Conservation (phyloP, 1,140 invertebrate genomes). For the Nasonia longicornis region DNA sequence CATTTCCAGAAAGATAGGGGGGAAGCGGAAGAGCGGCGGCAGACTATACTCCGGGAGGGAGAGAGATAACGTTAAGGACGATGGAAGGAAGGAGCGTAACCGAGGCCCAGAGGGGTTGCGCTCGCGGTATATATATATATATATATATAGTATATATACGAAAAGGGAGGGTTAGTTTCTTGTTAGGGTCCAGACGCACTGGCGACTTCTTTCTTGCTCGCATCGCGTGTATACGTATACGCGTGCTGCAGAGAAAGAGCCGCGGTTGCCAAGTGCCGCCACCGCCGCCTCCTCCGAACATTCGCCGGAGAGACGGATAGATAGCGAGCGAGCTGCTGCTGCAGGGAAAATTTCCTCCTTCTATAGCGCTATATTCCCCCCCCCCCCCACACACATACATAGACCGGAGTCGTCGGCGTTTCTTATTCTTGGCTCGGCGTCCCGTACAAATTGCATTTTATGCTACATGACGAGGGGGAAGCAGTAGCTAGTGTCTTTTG, state of each 20-base stretch:
- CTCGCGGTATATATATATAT: not conserved
- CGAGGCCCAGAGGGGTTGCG: slow-evolving; percentile 49
- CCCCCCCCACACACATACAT: too few species aligned
- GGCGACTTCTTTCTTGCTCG: slow-evolving; percentile 54
- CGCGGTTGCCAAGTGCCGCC: slow-evolving; percentile 36
- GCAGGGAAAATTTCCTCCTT: slow-evolving; percentile 9
- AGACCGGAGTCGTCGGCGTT: not conserved
- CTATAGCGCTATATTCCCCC: too few species aligned
- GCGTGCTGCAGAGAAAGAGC: not conserved
- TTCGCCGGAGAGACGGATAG: slow-evolving; percentile 6
- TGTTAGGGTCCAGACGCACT: slow-evolving; percentile 68
- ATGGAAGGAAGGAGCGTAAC: slow-evolving; percentile 53
- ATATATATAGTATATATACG: slow-evolving; percentile 21
- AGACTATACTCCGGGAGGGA: slow-evolving; percentile 40
- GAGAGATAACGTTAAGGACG: slow-evolving; percentile 41
- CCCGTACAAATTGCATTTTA: slow-evolving; percentile 36
- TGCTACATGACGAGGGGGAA: slow-evolving; percentile 19
- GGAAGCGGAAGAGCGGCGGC: slow-evolving; percentile 38
- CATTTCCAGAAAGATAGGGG: not conserved
- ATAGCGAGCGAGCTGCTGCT: not conserved
- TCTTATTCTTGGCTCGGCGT: slow-evolving; percentile 31
- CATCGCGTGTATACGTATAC: not conserved
- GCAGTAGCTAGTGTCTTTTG: slow-evolving; percentile 1
- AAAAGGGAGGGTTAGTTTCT: slow-evolving; percentile 65
- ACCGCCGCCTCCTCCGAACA: not conserved